A percentile compares a stretch with the other conserved stretches of the same genome.
Conservation (phyloP, 37 sponge, comb jelly and placozoan genomes). For the Theonella swinhoei region DNA sequence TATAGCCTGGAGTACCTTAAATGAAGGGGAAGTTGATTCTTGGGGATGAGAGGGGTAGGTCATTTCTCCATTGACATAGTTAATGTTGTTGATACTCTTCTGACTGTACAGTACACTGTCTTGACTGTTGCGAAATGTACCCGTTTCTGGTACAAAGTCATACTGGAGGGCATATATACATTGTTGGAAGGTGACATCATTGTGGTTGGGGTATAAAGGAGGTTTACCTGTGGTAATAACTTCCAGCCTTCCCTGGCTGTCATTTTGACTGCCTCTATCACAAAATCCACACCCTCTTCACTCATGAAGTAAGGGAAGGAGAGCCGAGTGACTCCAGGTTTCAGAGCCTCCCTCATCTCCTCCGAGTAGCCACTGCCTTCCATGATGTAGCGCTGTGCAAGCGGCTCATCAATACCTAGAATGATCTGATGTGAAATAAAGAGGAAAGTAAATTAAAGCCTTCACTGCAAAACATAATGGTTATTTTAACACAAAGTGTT, state of each 20-base stretch:
- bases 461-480: too few species aligned
- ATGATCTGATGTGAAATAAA: slow-evolving; percentile 34
- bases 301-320: slow-evolving; percentile 84
- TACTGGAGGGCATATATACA: slow-evolving; percentile 24
- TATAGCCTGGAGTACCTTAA: not conserved
- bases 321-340: slow-evolving; percentile 85
- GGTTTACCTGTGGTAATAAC: slow-evolving; percentile 75
- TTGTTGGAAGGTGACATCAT: not conserved
- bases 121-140: slow-evolving; percentile 57
- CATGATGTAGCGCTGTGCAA: slow-evolving; percentile 66
- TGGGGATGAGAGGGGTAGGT: slow-evolving; percentile 5
- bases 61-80: slow-evolving; percentile 48
- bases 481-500: too few species aligned
- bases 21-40: too few species aligned
- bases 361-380: slow-evolving; percentile 62
- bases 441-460: not conserved
- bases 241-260: slow-evolving; percentile 93
- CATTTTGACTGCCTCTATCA: slow-evolving; percentile 81
- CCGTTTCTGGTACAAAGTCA: slow-evolving; percentile 68
- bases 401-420: slow-evolving; percentile 72
- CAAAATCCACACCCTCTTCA: slow-evolving; percentile 62
- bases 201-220: not conserved
- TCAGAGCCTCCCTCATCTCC: slow-evolving; percentile 52
- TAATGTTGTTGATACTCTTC: slow-evolving; percentile 61
- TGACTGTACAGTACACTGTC: slow-evolving; percentile 41